Base-by-base conservation (phyloP, 2,888 invertebrate genomes). In the Helleia helle region DNA sequence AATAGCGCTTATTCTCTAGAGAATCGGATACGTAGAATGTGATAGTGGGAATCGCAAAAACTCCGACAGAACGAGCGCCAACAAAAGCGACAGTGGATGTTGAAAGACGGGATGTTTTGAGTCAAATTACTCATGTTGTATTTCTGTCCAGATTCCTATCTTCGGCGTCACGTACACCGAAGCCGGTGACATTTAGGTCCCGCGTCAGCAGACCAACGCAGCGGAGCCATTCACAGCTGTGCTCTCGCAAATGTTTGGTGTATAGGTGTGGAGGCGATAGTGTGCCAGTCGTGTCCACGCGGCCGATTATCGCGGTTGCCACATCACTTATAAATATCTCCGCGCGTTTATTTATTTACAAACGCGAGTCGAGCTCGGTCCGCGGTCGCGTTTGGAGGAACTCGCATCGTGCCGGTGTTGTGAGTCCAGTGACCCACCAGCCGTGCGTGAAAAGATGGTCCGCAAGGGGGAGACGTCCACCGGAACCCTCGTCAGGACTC, bases 401-500 rank as follows among this genome's bases (percentile, higher is more conserved):
- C n/a, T 9, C 2, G 40, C 22, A 36, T 28, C 28, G 42, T 26
- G 27, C 24, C 54, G 55, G 59, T 55, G 60, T 56, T 56, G 60
- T 59, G 62, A 58, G 80, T 75, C 73, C 79, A 80, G 68, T 80
- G 80, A 75, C 79, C 80, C 65, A 70, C 40, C 72, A 71, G 66
- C 72, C 64, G 76, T 69, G 79, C 81, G 79, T 80, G 77, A 79
- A 72, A 76, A 71, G 67, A 83, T 84, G 83, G 77, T 79, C 59
- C 76, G 71, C 69, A 69, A 72, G 65, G 77, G 80, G 76, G 80
- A 80, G 67, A 70, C 60, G 58, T 69, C 77, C 60, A 68, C 67
- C 51, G 65, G 69, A 60, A 72, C 75, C 69, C 73, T 77, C 59
- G 63, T 81, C 60, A 72, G 74, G 69, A 70, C 76, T 65, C 65